Base-by-base conservation (phyloP, 2,797 vertebrate species). In the Rhabdophis nuchalis region DNA sequence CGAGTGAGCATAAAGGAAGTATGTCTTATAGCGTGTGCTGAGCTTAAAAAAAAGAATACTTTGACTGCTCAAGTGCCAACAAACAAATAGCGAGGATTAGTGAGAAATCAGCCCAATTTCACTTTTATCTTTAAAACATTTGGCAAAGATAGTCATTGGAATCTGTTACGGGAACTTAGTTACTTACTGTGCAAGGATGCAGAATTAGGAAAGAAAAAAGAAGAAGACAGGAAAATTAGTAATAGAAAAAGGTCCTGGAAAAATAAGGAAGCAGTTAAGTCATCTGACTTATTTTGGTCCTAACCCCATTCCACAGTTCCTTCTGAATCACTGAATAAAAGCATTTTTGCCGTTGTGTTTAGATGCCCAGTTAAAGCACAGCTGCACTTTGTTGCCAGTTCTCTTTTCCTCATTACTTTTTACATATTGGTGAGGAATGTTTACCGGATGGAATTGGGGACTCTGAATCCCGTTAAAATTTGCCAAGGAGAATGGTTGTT, bases 281-380 rank as follows among this genome's bases (percentile, higher is more conserved):
- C 72, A 82, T 46, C 36, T 1, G 9, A 82, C 36, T 41, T 41
- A 41, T 36, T 41, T 77, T 77, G 32, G 68, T 36, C 68, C 68
- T 77, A 41, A 77, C 32, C 36, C 68, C 72, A 46, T 46, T 61
- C 72, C 72, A 36, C 36, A 25, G 36, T 25, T 82, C 72, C 72
- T 82, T 46, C 72, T 82, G 72, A 41, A 23, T 82, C 20, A 82
- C 11, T 82, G 72, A 93, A 25, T 5, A 86, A 91, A 91, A 96
- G 94, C 58, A 91, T 32, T 85, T 25, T 52, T 58, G 52, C 13
- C 11, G 13, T 85, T 89, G 52, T 57, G 52, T 57, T 58, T 25
- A n/a, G 89, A 58, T 25, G 29, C 25, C 50, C n/a, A 27, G 13
- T 64, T 85, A 53, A 58, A 25, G 29, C n/a, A 54, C 23, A 68